Base-by-base conservation (phyloP, 2,113 vertebrate genomes). In the Eudyptes chrysolophus region DNA sequence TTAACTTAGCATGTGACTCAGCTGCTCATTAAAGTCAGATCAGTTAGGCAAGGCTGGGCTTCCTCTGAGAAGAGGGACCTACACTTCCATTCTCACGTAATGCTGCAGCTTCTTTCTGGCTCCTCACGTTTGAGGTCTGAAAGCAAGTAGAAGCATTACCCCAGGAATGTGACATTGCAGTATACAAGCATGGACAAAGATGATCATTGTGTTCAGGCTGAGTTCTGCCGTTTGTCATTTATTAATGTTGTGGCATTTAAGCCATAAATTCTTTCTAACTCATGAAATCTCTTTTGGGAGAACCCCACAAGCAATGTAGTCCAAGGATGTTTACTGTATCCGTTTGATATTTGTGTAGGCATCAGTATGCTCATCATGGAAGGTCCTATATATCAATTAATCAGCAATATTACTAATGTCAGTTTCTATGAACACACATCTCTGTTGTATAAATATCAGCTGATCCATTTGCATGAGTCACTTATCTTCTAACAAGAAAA, bases 401-500 rank as follows among this genome's bases (percentile, higher is more conserved):
- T 76, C 38, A 85, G 26, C 72, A 86, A 72, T 83, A 89, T 79
- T 71, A 54, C 51, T 87, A 58, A 91, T 52, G 68, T 93, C 71
- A 89, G 54, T 68, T 94, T 96, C 94, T 92, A 92, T 95, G 87
- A 95, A 78, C 29, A n/a, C 24, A 10, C 22, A 55, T 84, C 57
- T 92, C 10, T 44, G 17, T 88, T 52, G 10, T 55, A 79, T 75
- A 85, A 92, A 61, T 80, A 75, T 81, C 62, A 89, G 18, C 42
- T 81, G 66, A 94, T 80, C 42, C 49, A 80, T 86, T 96, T 87
- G 52, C 62, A 57, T 61, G 61, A 93, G 44, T 94, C 80, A 84
- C 69, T 89, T 90, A 22, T 42, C 55, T 87, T 75, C 92, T 95
- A 87, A 95, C 74, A 89, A 87, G 88, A 87, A 98, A 97, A 96